Conservation (phyloP, 2,888 invertebrate species). For the Pseudococcus viburni region DNA sequence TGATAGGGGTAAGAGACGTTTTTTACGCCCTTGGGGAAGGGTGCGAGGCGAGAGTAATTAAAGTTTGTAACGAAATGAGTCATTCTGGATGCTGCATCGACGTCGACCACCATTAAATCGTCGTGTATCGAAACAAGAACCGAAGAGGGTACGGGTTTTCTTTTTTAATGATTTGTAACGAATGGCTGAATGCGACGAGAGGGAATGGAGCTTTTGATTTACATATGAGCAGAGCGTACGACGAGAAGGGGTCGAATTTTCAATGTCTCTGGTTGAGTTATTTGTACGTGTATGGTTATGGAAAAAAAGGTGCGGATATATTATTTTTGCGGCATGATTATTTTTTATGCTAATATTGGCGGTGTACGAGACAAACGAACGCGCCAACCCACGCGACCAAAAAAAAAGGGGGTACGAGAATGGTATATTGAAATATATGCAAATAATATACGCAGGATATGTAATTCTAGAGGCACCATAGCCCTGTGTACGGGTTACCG, state of each 20-base stretch:
- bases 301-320: background rate
- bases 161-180: slow-evolving; percentile 29
- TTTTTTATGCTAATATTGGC: slow-evolving; percentile 12
- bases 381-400: slow-evolving; percentile 23
- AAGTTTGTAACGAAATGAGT: slow-evolving; percentile 6
- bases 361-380: background rate
- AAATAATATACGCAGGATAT: background rate
- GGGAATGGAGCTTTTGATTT: background rate
- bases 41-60: background rate
- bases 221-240: background rate
- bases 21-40: slow-evolving; percentile 39
- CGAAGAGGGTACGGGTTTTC: background rate
- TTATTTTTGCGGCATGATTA: slow-evolving; percentile 7
- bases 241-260: background rate
- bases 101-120: slow-evolving; percentile 30
- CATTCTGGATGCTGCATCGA: background rate
- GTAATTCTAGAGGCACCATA: background rate
- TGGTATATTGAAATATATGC: background rate
- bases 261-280: background rate
- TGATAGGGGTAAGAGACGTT: background rate
- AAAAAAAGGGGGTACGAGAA: slow-evolving; percentile 1
- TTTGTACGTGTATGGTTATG: background rate
- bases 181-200: background rate
- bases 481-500: background rate
- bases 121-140: background rate